These are phyloP conservation scores for Pterocles orientalis DNA, from an alignment of 2,113 vertebrate genomes.

Conservation along the genomic window DNA sequence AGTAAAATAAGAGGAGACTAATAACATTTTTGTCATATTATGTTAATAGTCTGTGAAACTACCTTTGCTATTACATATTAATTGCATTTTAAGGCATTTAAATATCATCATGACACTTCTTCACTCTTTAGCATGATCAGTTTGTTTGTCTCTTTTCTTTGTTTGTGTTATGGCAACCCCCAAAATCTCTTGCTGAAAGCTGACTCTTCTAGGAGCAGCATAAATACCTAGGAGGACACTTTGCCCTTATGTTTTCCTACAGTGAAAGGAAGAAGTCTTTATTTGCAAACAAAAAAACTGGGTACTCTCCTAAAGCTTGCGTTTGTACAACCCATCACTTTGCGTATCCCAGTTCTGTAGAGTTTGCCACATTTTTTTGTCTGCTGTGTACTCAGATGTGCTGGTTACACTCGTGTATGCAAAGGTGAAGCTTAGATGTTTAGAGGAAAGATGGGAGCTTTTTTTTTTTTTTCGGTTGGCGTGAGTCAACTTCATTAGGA, in stretches of 20 bases:
- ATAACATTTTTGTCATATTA: not conserved
- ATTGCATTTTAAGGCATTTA: not conserved
- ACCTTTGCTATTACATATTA: not conserved
- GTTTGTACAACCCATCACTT: no score
- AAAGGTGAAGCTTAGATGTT: not conserved
- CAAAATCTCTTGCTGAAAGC: not conserved
- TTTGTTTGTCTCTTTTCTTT: not conserved
- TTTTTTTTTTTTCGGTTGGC: not conserved
- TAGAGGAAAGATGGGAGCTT: not conserved
- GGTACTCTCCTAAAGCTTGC: not conserved
- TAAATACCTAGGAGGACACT: not conserved
- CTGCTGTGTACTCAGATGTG: not conserved
- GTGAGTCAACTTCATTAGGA: fast-evolving
- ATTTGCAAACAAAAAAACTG: not conserved
- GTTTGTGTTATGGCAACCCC: not conserved
- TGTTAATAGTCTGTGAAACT: conserved; percentile 19
- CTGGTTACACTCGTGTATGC: not conserved
- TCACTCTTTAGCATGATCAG: not conserved
- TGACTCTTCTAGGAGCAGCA: not conserved
- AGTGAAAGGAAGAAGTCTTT: not conserved
- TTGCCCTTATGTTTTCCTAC: not conserved
- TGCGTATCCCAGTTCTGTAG: not conserved
- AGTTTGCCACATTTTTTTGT: not conserved
- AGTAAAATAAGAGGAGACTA: conserved; percentile 3
- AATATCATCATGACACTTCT: not conserved